These are phyloP conservation scores for Steinernema carpocapsae DNA, from an alignment of 2,888 invertebrate genomes.

Conservation along the genomic window DNA sequence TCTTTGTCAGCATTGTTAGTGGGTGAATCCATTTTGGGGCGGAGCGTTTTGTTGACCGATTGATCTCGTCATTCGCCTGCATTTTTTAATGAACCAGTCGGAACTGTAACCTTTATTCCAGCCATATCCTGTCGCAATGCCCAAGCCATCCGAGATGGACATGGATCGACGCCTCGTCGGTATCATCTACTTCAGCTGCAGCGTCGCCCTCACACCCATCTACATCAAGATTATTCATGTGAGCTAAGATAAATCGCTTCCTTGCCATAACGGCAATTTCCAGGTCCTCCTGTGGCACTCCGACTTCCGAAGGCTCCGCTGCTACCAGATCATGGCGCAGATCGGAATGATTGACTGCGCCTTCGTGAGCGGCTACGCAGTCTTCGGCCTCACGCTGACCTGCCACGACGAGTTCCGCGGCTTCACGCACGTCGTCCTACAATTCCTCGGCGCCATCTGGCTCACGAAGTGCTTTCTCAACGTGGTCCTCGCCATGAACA, in stretches of 20 bases:
- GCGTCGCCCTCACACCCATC: background rate
- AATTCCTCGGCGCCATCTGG: background rate
- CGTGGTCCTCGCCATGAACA: background rate
- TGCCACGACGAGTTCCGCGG: background rate
- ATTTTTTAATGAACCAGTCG: too few relatives aligned
- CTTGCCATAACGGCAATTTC: background rate
- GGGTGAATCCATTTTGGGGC: too few relatives aligned
- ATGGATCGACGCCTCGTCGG: background rate
- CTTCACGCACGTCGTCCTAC: background rate
- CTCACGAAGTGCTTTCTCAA: background rate
- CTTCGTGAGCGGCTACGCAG: constrained; percentile 1
- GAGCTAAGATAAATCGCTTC: background rate
- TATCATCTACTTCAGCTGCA: background rate
- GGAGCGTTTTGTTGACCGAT: too few relatives aligned
- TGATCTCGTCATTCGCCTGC: too few relatives aligned
- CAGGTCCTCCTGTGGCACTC: constrained; percentile 10
- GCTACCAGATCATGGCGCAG: constrained; percentile 24
- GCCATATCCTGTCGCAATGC: too few relatives aligned
- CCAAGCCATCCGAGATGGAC: constrained; percentile 20
- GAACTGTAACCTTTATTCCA: too few relatives aligned
- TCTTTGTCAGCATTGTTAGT: too few relatives aligned
- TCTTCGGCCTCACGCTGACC: constrained; percentile 2
- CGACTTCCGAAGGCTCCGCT: background rate
- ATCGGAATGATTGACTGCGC: constrained; percentile 3
- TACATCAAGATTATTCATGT: constrained; percentile 14